Percentiles rank a stretch among this genome's conserved stretches.
These are phyloP conservation scores for Trichoplax adhaerens DNA, from an alignment of 37 sponge, comb jelly and placozoan species.

Conservation along the genomic window DNA sequence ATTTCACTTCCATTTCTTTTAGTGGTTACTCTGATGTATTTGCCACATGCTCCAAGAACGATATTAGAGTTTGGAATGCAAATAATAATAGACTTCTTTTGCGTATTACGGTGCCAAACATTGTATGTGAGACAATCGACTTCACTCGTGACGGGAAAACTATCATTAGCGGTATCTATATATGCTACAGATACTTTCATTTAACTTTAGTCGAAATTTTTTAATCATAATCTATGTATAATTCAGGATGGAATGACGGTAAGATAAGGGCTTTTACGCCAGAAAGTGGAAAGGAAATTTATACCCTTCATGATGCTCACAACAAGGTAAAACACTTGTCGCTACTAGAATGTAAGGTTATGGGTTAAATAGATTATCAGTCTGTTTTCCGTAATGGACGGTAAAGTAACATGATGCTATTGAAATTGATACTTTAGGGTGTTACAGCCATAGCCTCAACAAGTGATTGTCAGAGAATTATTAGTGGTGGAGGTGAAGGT, in stretches of 20 bases:
- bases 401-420: too few species aligned
- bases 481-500: constrained; percentile 98
- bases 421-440: constrained; percentile 27
- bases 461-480: constrained; percentile 34
- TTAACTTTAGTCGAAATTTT: background rate
- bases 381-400: too few species aligned
- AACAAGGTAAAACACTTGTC: constrained; percentile 35
- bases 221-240: background rate
- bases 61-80: constrained; percentile 90
- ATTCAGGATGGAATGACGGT: constrained; percentile 91
- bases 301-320: constrained; percentile 92
- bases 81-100: constrained; percentile 75
- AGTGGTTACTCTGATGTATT: constrained; percentile 42
- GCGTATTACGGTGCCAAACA: constrained; percentile 59
- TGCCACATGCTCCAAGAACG: constrained; percentile 82
- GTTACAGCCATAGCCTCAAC: constrained; percentile 82
- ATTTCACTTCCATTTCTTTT: constrained; percentile 1
- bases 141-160: constrained; percentile 76
- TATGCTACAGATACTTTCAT: too few species aligned
- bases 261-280: constrained; percentile 85
- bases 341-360: too few species aligned
- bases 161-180: constrained; percentile 63
- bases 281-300: constrained; percentile 65
- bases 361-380: too few species aligned
- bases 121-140: constrained; percentile 67